phyloP scores from a whole-genome alignment of 1,140 invertebrate genomes.

The Harlomillsia oculata region DNA sequence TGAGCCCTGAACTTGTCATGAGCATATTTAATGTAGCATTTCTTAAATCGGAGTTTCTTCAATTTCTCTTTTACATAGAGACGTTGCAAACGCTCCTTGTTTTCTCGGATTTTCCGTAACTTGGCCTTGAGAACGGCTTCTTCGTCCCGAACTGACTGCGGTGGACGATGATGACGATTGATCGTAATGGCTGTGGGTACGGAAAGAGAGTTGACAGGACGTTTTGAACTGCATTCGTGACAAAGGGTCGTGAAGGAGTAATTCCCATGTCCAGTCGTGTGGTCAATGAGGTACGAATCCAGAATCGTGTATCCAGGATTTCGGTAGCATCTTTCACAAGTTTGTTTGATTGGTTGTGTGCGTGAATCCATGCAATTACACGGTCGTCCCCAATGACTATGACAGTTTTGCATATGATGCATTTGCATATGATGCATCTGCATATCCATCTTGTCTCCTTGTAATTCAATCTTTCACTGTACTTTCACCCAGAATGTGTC shows the following conservation, averaged over 20 bases:
- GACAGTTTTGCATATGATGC: conserved; percentile 11
- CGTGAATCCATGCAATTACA: conserved; percentile 11
- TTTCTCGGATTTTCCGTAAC: conserved; percentile 6
- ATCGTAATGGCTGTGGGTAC: too few species aligned
- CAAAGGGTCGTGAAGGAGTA: conserved; percentile 6
- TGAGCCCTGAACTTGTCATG: conserved; percentile 8
- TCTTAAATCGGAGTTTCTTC: conserved; percentile 8
- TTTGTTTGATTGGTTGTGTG: conserved; percentile 7
- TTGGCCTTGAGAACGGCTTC: conserved; percentile 1
- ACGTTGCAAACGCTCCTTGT: conserved; percentile 6
- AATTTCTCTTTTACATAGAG: conserved; percentile 10
- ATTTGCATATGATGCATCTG: too few species aligned
- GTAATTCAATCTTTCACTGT: too few species aligned
- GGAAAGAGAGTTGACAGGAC: conserved; percentile 1
- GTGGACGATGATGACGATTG: neutral
- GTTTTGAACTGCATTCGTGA: conserved; percentile 9
- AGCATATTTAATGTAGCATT: conserved; percentile 14
- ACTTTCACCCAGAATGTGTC: too few species aligned
- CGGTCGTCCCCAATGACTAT: conserved; percentile 12
- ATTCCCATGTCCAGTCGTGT: conserved; percentile 1
- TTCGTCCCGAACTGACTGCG: neutral
- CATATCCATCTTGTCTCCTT: too few species aligned
- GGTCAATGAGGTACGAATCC: conserved; percentile 8
- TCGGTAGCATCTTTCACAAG: conserved; percentile 8
- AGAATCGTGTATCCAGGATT: conserved; percentile 13